Evolutionary conservation across 2,797 vertebrate genomes (phyloP), one percentile per base, ranked within the genome.

Genomic region (Triplophysa yarkandensis): DNA sequence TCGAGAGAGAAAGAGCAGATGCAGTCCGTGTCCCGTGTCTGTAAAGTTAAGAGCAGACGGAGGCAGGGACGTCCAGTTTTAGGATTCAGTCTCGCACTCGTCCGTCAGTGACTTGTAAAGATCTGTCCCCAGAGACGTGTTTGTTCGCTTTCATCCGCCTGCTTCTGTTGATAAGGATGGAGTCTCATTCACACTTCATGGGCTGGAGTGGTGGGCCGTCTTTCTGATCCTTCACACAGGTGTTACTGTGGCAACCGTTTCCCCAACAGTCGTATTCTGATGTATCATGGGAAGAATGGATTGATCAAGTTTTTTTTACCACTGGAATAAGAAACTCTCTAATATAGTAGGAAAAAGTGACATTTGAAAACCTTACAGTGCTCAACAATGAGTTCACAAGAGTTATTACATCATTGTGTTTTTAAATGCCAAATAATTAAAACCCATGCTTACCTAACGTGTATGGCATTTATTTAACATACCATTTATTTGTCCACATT

Each of bases 241-340:
- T 79, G 84, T 87, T 85, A 82, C 84, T 81, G 84, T 87, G 85
- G 83, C 84, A 86, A 85, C 85, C 66, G 70, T 50, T 50, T 23
- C 46, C n/a, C 19, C 46, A 62, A 58, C 36, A 73, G 44, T 46
- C 4, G 25, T 74, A 71, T 43, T 58, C 21, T 27, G 36, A 43
- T 14, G 23, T 14, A 43, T 39, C 17, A 9, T 16, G 48, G 10
- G 48, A 54, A 41, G 13, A 68, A 50, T 14, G n/a, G 10, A 21
- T 21, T 50, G 2, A 21, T 23, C n/a, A 23, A 7, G 19, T 21
- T 52, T 2, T 23, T 52, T 23, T 23, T 25, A 25, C 48, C 13
- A 52, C 4, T 1, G 2, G 10, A 25, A 25, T 13, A 52, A 52
- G 48, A 25, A 25, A 52, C 48, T 11, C 13, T 3, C 11, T 39